Conservation (phyloP, 2,113 vertebrate species). For the Otis tarda region DNA sequence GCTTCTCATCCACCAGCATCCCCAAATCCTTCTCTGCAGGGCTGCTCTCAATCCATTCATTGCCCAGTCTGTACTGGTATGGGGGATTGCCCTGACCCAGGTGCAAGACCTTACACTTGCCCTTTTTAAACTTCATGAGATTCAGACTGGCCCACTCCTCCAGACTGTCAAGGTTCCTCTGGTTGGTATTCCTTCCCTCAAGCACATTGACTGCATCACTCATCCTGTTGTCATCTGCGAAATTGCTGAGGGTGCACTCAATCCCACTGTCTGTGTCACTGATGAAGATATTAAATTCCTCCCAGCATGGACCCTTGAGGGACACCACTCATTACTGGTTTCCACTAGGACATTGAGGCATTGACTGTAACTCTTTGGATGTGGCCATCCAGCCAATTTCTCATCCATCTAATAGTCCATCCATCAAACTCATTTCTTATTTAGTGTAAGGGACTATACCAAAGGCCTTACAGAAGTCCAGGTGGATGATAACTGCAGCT, state of each 20-base stretch:
- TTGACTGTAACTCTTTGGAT: neutral
- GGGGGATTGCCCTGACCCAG: too few species aligned
- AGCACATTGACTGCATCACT: too few species aligned
- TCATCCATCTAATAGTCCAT: neutral
- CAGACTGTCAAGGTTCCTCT: neutral
- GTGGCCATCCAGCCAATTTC: neutral
- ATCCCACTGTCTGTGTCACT: neutral
- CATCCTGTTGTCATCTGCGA: neutral
- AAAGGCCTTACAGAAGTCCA: neutral
- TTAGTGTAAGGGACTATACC: neutral
- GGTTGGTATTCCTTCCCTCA: neutral
- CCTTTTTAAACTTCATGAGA: too few species aligned
- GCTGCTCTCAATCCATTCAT: too few species aligned
- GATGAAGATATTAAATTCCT: neutral
- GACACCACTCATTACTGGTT: neutral
- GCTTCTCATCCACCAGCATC: too few species aligned
- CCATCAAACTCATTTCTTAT: neutral
- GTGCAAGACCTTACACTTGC: too few species aligned
- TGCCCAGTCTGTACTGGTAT: too few species aligned
- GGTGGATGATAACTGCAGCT: neutral
- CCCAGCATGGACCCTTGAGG: too few species aligned
- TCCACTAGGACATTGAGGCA: neutral
- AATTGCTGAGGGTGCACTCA: neutral
- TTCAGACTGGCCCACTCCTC: neutral
- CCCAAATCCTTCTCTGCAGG: too few species aligned